These are phyloP conservation scores for Alca torda DNA, from an alignment of 2,797 vertebrate species.

Conservation along the genomic window DNA sequence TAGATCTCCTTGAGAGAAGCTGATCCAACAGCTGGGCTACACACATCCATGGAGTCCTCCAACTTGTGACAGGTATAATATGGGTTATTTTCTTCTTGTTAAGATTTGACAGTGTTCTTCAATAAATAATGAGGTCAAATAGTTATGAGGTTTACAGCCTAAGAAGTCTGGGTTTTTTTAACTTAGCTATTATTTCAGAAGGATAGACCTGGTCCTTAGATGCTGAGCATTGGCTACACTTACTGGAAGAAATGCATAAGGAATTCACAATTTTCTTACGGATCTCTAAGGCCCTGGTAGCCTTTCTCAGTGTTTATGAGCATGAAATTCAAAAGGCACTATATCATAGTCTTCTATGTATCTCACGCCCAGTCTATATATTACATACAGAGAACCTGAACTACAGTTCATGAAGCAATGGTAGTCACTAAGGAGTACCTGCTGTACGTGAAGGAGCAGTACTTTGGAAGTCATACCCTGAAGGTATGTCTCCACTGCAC, in stretches of 20 bases:
- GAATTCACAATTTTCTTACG: not conserved
- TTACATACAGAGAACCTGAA: not conserved
- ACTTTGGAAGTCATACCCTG: not conserved
- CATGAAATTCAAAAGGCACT: not conserved
- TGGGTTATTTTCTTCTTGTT: not conserved
- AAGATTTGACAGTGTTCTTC: not conserved
- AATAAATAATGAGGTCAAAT: not conserved
- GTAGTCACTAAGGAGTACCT: not conserved
- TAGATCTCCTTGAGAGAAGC: constrained; percentile 31
- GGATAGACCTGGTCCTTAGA: not conserved
- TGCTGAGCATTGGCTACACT: not conserved
- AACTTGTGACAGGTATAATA: constrained; percentile 27
- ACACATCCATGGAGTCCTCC: not conserved
- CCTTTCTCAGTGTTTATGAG: not conserved
- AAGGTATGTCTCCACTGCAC: fast-evolving
- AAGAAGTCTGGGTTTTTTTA: not conserved
- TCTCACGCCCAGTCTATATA: not conserved
- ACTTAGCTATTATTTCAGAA: not conserved
- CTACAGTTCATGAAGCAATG: not conserved
- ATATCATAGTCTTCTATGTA: not conserved
- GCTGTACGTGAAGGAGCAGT: not conserved
- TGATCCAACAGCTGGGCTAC: constrained; percentile 18
- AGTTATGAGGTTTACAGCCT: not conserved
- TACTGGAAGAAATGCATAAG: not conserved
- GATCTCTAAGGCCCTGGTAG: not conserved